These are phyloP conservation scores for Ctenomys sociabilis DNA, from an alignment of 2,113 vertebrate genomes.

Conservation along the genomic window DNA sequence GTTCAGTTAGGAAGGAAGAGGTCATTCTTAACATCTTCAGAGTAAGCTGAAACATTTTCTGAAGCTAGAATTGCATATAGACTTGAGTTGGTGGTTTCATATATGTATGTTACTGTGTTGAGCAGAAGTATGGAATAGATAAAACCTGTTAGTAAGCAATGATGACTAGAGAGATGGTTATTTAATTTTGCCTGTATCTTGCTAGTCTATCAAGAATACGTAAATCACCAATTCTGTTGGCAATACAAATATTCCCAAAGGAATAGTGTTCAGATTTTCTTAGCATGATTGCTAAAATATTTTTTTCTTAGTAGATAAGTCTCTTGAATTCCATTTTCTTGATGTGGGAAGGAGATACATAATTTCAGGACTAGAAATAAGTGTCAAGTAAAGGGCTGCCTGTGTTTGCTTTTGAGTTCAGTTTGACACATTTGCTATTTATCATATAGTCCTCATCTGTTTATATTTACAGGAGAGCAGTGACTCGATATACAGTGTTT, in stretches of 20 bases:
- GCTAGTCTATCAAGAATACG: slow-evolving; percentile 38
- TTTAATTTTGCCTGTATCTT: not conserved
- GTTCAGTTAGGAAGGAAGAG: not conserved
- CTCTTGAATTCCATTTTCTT: not conserved
- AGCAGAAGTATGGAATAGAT: slow-evolving; percentile 74
- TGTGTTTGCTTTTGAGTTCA: slow-evolving; percentile 27
- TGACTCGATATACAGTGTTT: not conserved
- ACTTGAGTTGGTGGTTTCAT: slow-evolving; percentile 81
- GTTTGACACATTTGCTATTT: not conserved
- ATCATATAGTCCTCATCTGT: not conserved
- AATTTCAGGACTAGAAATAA: not conserved
- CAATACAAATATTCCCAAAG: not conserved
- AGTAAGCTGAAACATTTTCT: slow-evolving; percentile 47
- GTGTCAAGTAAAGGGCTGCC: not conserved
- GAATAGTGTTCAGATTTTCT: slow-evolving; percentile 22
- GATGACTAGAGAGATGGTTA: not conserved
- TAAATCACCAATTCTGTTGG: slow-evolving; percentile 25
- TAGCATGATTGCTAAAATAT: not conserved
- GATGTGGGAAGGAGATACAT: not conserved
- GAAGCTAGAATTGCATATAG: slow-evolving; percentile 78
- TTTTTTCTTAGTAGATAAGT: slow-evolving; percentile 1
- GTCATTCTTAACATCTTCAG: not conserved
- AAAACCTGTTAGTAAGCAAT: slow-evolving; percentile 52
- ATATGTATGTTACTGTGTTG: slow-evolving; percentile 71
- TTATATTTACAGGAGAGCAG: not conserved